Conservation (phyloP, 2,888 invertebrate genomes). For the Mimumesa dahlbomi region DNA sequence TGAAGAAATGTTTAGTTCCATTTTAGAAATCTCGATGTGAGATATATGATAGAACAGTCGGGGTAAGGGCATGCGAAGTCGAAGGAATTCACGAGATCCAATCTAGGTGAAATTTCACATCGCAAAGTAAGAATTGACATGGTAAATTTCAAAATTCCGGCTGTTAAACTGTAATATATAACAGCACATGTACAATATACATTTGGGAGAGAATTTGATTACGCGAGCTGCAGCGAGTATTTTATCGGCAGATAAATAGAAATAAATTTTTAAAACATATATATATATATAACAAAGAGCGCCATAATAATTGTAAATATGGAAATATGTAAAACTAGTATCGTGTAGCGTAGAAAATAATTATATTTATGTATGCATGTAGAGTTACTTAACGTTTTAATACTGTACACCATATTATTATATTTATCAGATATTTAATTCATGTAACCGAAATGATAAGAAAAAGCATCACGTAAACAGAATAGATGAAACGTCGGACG, state of each 20-base stretch:
- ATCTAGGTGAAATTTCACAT: constrained; percentile 1
- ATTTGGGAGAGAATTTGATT: no score
- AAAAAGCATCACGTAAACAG: constrained; percentile 10
- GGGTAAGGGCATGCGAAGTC: no score
- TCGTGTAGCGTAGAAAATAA: constrained; percentile 46
- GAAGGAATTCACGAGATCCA: constrained; percentile 25
- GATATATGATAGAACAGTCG: no score
- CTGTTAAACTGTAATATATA: not conserved
- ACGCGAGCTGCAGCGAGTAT: no score
- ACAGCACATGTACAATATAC: no score
- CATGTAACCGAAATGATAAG: constrained; percentile 27
- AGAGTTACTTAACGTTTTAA: constrained; percentile 53
- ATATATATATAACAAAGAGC: constrained; percentile 18
- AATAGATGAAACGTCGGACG: constrained; percentile 8
- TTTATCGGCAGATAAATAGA: not conserved
- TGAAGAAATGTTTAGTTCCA: no score
- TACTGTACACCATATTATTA: constrained; percentile 45
- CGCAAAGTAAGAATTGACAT: not conserved
- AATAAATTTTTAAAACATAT: not conserved
- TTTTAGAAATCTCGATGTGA: no score
- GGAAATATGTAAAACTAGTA: constrained; percentile 43
- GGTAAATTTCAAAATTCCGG: constrained; percentile 2
- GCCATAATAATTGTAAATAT: constrained; percentile 74
- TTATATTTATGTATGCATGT: constrained; percentile 62
- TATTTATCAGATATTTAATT: constrained; percentile 53